Conservation (phyloP, 2,888 invertebrate genomes). For the Catotricha subobsoleta region DNA sequence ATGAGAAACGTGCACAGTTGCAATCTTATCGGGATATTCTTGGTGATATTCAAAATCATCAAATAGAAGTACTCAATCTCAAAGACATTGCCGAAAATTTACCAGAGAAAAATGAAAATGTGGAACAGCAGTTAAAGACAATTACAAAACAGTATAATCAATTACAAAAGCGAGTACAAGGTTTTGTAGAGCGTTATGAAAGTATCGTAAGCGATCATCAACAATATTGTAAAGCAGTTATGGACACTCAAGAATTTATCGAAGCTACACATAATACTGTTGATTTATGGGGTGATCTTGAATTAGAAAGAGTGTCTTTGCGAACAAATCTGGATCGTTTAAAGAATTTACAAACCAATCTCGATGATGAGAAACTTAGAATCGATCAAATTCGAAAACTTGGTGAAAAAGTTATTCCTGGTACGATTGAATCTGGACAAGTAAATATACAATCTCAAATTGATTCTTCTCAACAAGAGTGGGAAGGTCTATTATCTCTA, state of each 20-base stretch:
- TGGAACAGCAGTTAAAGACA: slow-evolving; percentile 48
- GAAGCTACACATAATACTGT: slow-evolving; percentile 69
- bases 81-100: slow-evolving; percentile 62
- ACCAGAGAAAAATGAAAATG: slow-evolving; percentile 57
- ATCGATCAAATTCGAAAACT: slow-evolving; percentile 61
- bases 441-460: slow-evolving; percentile 72
- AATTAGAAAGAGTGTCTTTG: slow-evolving; percentile 64
- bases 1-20: slow-evolving; percentile 78
- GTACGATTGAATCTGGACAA: slow-evolving; percentile 67
- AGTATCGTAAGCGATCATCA: slow-evolving; percentile 77
- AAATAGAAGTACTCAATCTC: slow-evolving; percentile 67
- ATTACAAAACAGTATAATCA: slow-evolving; percentile 55
- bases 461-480: slow-evolving; percentile 75
- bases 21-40: slow-evolving; percentile 65
- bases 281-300: slow-evolving; percentile 64
- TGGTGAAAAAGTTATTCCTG: slow-evolving; percentile 81
- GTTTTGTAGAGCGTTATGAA: slow-evolving; percentile 70
- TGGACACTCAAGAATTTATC: slow-evolving; percentile 74
- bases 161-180: slow-evolving; percentile 49
- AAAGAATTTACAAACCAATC: slow-evolving; percentile 55
- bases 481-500: slow-evolving; percentile 64
- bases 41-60: slow-evolving; percentile 68
- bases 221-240: slow-evolving; percentile 69
- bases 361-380: slow-evolving; percentile 73
- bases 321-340: slow-evolving; percentile 74